These are phyloP conservation scores for Arizona elegans DNA, from an alignment of 2,113 vertebrate species.

Conservation along the genomic window DNA sequence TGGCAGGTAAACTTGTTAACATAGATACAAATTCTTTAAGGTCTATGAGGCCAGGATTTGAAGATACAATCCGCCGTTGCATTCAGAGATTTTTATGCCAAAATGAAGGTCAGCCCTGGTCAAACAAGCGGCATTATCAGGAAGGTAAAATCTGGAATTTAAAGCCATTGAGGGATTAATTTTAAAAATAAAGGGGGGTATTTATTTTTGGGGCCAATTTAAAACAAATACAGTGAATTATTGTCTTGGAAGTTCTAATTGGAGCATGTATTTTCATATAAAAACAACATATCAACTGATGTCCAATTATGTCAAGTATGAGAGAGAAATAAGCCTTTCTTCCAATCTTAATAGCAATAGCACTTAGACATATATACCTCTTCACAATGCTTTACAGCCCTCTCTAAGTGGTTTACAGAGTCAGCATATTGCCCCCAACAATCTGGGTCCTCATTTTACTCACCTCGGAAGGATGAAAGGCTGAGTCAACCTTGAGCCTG, in stretches of 20 bases:
- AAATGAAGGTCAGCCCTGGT: constrained; percentile 92
- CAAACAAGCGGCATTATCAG: constrained; percentile 93
- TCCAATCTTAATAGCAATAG: not conserved
- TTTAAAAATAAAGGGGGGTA: not conserved
- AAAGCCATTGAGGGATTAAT: not conserved
- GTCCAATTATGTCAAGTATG: not conserved
- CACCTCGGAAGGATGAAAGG: no score
- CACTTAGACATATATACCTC: no score
- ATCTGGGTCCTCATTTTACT: no score
- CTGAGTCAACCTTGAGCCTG: no score
- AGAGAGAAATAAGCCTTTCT: not conserved
- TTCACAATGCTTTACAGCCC: no score
- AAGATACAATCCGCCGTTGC: constrained; percentile 90
- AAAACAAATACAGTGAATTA: not conserved
- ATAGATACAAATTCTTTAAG: constrained; percentile 90
- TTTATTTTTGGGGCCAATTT: not conserved
- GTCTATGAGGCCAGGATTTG: constrained; percentile 95
- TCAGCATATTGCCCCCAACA: no score
- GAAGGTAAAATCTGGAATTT: constrained; percentile 75
- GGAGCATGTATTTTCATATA: not conserved
- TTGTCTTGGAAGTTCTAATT: not conserved
- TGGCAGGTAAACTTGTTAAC: constrained; percentile 90
- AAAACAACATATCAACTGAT: not conserved
- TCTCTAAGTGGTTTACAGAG: no score
- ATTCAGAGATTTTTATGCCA: constrained; percentile 93